Conservation (phyloP, 2,113 vertebrate genomes). For the Zosterops lateralis region DNA sequence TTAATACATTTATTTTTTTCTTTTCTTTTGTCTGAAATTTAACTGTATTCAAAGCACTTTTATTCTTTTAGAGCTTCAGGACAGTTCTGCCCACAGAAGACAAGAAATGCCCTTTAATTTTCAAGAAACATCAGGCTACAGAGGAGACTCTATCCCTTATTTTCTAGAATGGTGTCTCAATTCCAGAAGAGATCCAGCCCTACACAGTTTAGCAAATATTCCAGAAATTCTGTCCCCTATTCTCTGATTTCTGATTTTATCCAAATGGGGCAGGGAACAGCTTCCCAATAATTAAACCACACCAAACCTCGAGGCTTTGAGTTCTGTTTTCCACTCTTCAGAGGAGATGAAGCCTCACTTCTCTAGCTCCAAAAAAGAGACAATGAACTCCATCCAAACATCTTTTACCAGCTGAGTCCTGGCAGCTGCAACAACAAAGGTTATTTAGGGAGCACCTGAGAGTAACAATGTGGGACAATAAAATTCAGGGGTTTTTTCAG, state of each 20-base stretch:
- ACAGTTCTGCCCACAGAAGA: neutral
- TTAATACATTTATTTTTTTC: neutral
- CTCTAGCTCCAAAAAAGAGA: neutral
- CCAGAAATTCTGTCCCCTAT: neutral
- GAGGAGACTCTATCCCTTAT: neutral
- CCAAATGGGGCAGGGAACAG: neutral
- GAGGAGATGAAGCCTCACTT: neutral
- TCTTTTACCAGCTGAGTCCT: neutral
- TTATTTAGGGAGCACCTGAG: neutral
- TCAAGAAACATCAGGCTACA: neutral
- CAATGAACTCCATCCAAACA: neutral
- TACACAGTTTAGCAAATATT: neutral
- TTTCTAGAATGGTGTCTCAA: neutral
- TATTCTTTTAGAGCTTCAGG: neutral
- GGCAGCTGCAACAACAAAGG: neutral
- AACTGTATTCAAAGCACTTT: neutral
- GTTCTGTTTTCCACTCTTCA: neutral
- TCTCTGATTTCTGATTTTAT: neutral
- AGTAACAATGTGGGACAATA: neutral
- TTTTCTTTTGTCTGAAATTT: fast-evolving
- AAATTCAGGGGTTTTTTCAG: neutral
- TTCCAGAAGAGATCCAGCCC: neutral
- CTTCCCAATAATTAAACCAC: neutral
- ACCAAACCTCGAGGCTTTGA: neutral
- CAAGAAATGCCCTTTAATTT: neutral